These are phyloP conservation scores for Ancistrus triradiatus DNA, from an alignment of 2,113 vertebrate species.

Conservation along the genomic window DNA sequence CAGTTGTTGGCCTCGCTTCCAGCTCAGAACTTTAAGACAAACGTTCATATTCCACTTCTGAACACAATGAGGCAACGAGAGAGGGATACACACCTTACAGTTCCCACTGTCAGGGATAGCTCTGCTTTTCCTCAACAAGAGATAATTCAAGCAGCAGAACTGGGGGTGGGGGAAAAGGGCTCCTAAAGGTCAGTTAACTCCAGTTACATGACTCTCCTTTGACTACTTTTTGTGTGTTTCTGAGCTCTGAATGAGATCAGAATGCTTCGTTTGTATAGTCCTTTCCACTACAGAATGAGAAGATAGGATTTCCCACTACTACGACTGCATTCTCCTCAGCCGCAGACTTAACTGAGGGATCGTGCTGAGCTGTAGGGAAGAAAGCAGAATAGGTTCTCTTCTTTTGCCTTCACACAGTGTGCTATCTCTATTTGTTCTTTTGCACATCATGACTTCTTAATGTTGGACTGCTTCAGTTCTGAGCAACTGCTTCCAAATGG, in stretches of 20 bases:
- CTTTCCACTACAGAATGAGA: constrained; percentile 6
- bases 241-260: constrained; percentile 7
- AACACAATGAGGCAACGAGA: too few relatives aligned
- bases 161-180: not conserved
- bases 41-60: too few relatives aligned
- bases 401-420: too few relatives aligned
- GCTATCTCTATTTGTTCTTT: not conserved
- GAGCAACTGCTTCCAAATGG: not conserved
- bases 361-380: not conserved
- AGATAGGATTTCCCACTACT: constrained; percentile 12
- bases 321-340: not conserved
- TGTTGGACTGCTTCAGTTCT: not conserved
- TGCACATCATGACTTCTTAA: not conserved
- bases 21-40: too few relatives aligned
- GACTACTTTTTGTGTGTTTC: constrained; percentile 26
- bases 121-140: not conserved
- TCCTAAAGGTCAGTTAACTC: constrained; percentile 50
- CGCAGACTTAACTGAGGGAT: constrained; percentile 1
- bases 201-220: constrained; percentile 47
- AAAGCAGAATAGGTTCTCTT: not conserved
- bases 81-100: too few relatives aligned
- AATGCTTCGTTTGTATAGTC: not conserved
- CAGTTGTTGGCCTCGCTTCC: too few relatives aligned
- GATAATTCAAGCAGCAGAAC: not conserved
- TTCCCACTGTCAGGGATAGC: too few relatives aligned